These are phyloP conservation scores for Lycophotia porphyrea DNA, from an alignment of 2,888 invertebrate genomes.

Conservation along the genomic window DNA sequence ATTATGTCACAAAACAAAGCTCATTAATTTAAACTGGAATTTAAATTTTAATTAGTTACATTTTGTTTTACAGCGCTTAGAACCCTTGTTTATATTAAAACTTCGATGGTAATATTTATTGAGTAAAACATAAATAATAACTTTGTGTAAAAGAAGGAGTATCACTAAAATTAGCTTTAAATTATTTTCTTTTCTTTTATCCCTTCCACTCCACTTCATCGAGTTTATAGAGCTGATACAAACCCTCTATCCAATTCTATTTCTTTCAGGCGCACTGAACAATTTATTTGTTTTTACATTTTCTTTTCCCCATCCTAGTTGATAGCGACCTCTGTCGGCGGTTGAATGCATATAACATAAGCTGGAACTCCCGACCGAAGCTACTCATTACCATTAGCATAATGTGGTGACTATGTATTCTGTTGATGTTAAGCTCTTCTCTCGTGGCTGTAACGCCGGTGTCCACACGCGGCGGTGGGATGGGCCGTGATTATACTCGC, in stretches of 20 bases:
- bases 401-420: slow-evolving; percentile 26
- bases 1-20: slow-evolving; percentile 1
- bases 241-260: slow-evolving; percentile 13
- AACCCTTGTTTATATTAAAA: not conserved
- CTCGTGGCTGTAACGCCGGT: not conserved
- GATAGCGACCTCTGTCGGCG: not conserved
- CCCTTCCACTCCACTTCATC: slow-evolving; percentile 9
- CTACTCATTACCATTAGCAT: slow-evolving; percentile 42
- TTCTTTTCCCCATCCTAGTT: slow-evolving; percentile 1
- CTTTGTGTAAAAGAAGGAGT: not conserved
- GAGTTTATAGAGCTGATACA: not conserved
- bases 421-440: slow-evolving; percentile 8
- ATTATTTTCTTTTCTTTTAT: not conserved
- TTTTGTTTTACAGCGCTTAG: not conserved
- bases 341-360: slow-evolving; percentile 37
- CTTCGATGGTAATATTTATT: not conserved
- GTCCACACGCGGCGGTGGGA: slow-evolving; percentile 3
- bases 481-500: not conserved
- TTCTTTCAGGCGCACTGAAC: slow-evolving; percentile 17
- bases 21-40: not conserved
- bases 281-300: slow-evolving; percentile 20
- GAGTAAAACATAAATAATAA: not conserved
- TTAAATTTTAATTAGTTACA: not conserved
- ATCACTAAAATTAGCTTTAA: not conserved
- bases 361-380: slow-evolving; percentile 17